Evolutionary conservation across 1,140 invertebrate species (phyloP).

Genomic region (Rhizoglyphus robini): DNA sequence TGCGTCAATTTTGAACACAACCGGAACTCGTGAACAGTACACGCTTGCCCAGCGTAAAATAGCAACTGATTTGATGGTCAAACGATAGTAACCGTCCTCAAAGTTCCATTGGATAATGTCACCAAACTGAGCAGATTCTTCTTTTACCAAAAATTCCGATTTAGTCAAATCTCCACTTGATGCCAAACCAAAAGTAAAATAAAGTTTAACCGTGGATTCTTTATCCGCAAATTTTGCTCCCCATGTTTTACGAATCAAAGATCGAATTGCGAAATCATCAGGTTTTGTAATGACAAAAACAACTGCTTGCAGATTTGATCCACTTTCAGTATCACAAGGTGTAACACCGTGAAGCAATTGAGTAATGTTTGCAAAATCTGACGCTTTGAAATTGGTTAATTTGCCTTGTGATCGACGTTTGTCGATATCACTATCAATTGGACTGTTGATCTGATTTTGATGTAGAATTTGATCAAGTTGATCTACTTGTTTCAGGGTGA

Average conservation of each 20-base stretch:
- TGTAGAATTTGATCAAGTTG: background rate
- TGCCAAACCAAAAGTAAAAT: background rate
- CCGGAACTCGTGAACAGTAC: conserved; percentile 48
- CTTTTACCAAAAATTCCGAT: too few species aligned
- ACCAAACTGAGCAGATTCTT: conserved; percentile 23
- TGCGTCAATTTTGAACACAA: conserved; percentile 67
- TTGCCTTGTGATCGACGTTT: background rate
- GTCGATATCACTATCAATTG: background rate
- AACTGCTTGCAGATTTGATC: background rate
- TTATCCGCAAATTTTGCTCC: conserved; percentile 28
- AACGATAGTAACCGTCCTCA: conserved; percentile 32
- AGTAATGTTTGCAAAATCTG: background rate
- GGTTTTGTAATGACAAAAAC: conserved; percentile 12
- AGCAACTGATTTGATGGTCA: conserved; percentile 32
- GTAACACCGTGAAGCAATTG: background rate
- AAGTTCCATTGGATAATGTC: conserved; percentile 29
- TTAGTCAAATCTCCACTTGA: too few species aligned
- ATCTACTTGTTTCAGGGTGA: background rate
- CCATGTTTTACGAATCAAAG: conserved; percentile 47
- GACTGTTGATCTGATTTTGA: background rate
- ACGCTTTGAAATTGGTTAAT: background rate
- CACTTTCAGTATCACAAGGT: background rate
- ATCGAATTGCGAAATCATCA: background rate
- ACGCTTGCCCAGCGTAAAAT: conserved; percentile 39
- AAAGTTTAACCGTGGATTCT: background rate